Evolutionary conservation across 1,140 invertebrate species (phyloP), one percentile per base, ranked within the genome.

Genomic region (Pollicipes pollicipes): DNA sequence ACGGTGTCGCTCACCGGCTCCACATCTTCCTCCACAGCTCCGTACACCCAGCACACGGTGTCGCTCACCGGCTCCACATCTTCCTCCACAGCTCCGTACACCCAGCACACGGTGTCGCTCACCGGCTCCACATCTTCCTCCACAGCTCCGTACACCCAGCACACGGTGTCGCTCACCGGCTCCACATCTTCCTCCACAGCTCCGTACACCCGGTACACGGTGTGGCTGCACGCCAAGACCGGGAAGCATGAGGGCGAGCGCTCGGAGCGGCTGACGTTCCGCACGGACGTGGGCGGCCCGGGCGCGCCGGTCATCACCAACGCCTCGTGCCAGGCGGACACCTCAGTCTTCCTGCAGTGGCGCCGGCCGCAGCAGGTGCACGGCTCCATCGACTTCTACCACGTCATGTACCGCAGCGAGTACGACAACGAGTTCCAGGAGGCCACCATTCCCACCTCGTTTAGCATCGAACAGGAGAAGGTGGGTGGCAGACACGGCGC

Each of bases 171-270:
- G n/a, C n/a, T n/a, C 63, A 27, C 4, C 63, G 63, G 24, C 24
- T 64, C n/a, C n/a, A 21, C 3, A 21, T 74, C 74, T 72, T 72
- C 74, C 69, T 71, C 83, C 85, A 71, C 80, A 91, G 89, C 86
- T 76, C 87, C 91, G 29, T 87, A 86, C 77, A 91, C 88, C 3
- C 84, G 89, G 67, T 94, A 94, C 79, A 89, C 88, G 78, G 86
- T 95, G 74, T 92, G 87, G 85, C 87, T 93, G 17, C 88, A 90
- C 76, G 91, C 90, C 26, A 86, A 84, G 75, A 89, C 88, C 16
- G 82, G 81, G 76, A 86, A 86, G 77, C 83, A 88, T 78, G 88
- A 89, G 78, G 88, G 88, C 63, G 85, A 88, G 74, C 81, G 85
- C 30, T 92, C 90, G 16, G 85, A 88, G 73, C 80, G 85, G 3